Conservation (phyloP, 2,113 vertebrate genomes). For the Pantherophis guttatus region DNA sequence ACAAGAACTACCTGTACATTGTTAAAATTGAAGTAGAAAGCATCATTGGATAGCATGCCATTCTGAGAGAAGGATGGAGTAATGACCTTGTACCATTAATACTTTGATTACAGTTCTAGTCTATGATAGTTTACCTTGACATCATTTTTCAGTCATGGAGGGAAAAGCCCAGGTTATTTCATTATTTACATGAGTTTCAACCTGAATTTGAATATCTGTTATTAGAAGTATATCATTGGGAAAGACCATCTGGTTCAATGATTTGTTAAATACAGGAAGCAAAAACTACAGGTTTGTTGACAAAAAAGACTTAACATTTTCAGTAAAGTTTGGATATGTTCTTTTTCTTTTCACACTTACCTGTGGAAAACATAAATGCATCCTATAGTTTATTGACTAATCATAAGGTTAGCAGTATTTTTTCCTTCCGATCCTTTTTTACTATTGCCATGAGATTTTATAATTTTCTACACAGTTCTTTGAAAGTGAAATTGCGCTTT, state of each 20-base stretch:
- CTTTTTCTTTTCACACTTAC: neutral
- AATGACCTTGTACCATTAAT: neutral
- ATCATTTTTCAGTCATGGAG: neutral
- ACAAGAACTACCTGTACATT: neutral
- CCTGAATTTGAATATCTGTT: neutral
- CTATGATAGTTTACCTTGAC: neutral
- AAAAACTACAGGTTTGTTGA: neutral
- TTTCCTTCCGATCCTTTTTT: neutral
- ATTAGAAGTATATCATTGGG: neutral
- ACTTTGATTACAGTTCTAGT: neutral
- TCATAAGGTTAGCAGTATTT: neutral
- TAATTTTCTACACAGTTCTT: neutral
- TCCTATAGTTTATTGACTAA: too few species aligned
- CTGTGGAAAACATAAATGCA: neutral
- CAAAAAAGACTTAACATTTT: neutral
- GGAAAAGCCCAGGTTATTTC: neutral
- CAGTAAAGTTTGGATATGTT: neutral
- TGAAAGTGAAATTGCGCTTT: slow-evolving; percentile 27
- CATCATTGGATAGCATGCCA: neutral
- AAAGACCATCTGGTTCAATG: neutral
- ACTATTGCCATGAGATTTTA: neutral
- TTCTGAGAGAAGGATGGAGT: neutral
- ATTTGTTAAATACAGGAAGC: too few species aligned
- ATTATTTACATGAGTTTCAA: neutral
- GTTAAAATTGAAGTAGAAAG: neutral